These are phyloP conservation scores for Stegophylla sp. DNA, from an alignment of 2,888 invertebrate genomes.

Conservation along the genomic window DNA sequence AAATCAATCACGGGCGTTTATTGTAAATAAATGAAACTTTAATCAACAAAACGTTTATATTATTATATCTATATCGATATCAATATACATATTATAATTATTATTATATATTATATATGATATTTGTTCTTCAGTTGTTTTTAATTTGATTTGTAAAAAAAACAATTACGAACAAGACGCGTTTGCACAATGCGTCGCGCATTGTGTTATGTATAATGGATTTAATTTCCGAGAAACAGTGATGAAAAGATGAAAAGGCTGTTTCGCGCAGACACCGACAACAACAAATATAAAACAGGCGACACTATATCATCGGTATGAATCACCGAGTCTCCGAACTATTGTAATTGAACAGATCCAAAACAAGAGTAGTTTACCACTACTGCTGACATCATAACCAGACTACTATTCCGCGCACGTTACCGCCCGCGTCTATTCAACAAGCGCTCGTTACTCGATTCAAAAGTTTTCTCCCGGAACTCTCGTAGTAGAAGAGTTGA, in stretches of 20 bases:
- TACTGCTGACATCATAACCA: conserved; percentile 14
- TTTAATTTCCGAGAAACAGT: conserved; percentile 7
- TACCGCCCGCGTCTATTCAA: conserved; percentile 1
- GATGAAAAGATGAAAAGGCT: background rate
- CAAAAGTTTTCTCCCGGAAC: conserved; percentile 2
- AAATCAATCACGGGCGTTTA: background rate
- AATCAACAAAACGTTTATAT: background rate
- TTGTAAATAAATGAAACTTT: background rate
- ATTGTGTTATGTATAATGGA: background rate
- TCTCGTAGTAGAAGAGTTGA: background rate
- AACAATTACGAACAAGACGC: background rate
- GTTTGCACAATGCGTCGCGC: background rate
- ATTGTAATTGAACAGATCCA: conserved; percentile 20
- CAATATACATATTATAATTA: background rate
- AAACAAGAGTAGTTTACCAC: conserved; percentile 10
- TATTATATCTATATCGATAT: background rate
- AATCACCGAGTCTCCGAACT: background rate
- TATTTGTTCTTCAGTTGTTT: background rate
- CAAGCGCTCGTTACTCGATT: background rate
- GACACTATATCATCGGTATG: background rate
- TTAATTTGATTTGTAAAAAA: background rate
- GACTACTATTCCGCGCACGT: background rate
- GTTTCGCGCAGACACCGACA: background rate
- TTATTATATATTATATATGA: no score
- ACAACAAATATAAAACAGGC: background rate